Base-by-base conservation (phyloP, 2,888 invertebrate species). In the Nemoura dubitans region DNA sequence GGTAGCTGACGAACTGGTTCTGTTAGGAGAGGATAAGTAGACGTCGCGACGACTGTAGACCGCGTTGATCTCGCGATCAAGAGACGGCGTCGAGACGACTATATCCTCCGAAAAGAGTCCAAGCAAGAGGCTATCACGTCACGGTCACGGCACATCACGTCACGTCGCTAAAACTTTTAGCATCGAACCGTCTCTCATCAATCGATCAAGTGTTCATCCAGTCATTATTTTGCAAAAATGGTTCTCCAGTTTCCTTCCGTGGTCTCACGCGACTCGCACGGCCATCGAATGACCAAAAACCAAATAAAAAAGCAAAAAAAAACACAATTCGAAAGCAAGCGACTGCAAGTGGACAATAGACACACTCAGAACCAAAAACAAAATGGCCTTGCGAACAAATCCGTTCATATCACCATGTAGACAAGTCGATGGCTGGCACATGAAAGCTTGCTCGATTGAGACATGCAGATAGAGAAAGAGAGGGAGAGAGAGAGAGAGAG, bases 1-100 rank as follows among this genome's bases (percentile, higher is more conserved):
- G 91, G 97, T 98, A 90, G 97, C 97, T 92, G 97, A 98, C 92
- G 98, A 97, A 93, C 94, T 98, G 92, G 97, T 97, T 91, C 93
- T 96, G 91, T 94, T 97, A 89, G 94, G 94, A 90, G 94, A 94
- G 91, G 94, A 94, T 91, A 93, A 95, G 93, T 95, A 84, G 84
- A 76, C 84, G 59, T 29, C 84, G 59, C 84, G 84, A 84, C 84
- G 84, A 27, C 84, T 26, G 26, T 28, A 76, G 36, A 36, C 36
- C 14, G 36, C 36, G 36, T 10, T 36, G 36, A 36, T 36, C 36
- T 36, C 36, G 36, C n/a, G 36, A 36, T 36, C 10, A n/a, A 10
- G 36, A 36, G 36, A 36, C 59, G 59, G 21, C 59, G 59, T 59
- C 59, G 59, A 21, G 59, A 21, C 59, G 59, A 3, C 84, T 84